These are phyloP conservation scores for Oreortyx pictus DNA, from an alignment of 2,797 vertebrate species.

Conservation along the genomic window DNA sequence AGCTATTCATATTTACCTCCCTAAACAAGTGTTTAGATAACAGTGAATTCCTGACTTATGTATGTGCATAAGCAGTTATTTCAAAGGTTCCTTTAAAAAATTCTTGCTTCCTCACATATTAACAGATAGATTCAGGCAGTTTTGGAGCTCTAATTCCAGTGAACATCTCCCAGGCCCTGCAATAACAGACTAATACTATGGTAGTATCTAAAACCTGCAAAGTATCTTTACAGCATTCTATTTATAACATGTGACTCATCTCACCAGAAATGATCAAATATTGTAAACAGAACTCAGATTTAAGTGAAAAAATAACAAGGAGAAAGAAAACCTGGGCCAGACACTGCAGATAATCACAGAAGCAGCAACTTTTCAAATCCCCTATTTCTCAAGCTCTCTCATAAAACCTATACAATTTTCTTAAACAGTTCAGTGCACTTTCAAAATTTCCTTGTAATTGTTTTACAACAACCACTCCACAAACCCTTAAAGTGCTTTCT, in stretches of 20 bases:
- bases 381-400: neutral
- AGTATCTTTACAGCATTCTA: constrained; percentile 54
- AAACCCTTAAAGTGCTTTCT: neutral
- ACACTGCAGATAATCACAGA: neutral
- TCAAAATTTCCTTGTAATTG: constrained; percentile 22
- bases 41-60: neutral
- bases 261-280: constrained; percentile 47
- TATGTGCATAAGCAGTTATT: neutral
- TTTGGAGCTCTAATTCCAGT: neutral
- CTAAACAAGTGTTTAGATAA: constrained; percentile 34
- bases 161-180: neutral
- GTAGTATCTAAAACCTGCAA: constrained; percentile 8
- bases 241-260: constrained; percentile 61
- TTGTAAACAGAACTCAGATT: constrained; percentile 60
- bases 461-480: neutral
- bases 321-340: neutral
- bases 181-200: neutral
- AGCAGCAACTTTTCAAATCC: neutral
- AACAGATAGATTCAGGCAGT: neutral
- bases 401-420: constrained; percentile 16
- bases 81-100: neutral
- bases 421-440: neutral
- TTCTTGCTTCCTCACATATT: neutral
- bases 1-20: constrained; percentile 11
- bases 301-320: neutral